phyloP scores from a whole-genome alignment of 2,113 vertebrate genomes.

The Cricetomys ansorgei region DNA sequence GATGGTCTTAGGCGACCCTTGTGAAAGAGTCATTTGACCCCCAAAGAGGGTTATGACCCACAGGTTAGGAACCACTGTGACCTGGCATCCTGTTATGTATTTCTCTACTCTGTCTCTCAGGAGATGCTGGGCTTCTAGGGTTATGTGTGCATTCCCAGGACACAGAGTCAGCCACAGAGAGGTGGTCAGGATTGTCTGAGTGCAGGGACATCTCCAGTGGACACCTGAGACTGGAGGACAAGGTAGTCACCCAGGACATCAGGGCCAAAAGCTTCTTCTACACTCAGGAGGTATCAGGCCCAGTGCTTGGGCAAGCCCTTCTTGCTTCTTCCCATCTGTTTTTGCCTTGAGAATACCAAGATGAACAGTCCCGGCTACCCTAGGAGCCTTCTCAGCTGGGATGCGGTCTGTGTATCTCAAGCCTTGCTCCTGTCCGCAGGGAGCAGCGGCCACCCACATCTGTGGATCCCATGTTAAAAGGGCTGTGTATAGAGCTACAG shows the following conservation, averaged over 20 bases:
- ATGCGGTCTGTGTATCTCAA: neutral
- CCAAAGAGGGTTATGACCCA: no score
- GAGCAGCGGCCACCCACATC: constrained; percentile 62
- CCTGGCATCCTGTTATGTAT: rapidly evolving
- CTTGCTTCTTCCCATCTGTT: neutral
- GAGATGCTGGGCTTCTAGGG: neutral
- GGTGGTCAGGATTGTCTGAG: neutral
- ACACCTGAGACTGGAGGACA: no score
- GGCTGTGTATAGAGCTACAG: constrained; percentile 70
- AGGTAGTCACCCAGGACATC: neutral
- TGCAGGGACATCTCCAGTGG: neutral
- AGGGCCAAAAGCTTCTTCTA: neutral
- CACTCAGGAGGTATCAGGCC: neutral
- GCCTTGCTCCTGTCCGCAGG: constrained; percentile 60
- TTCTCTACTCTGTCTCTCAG: rapidly evolving
- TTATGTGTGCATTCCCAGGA: rapidly evolving
- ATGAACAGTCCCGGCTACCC: neutral
- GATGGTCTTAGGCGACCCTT: no score
- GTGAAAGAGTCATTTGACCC: no score
- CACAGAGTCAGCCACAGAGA: neutral
- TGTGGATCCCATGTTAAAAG: constrained; percentile 52
- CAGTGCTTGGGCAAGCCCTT: neutral
- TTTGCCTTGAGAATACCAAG: neutral
- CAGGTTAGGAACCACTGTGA: no score
- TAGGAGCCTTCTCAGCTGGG: neutral